Evolutionary conservation across 1,140 invertebrate species (phyloP), one percentile per base, ranked within the genome.

Genomic region (Drosophila insularis): DNA sequence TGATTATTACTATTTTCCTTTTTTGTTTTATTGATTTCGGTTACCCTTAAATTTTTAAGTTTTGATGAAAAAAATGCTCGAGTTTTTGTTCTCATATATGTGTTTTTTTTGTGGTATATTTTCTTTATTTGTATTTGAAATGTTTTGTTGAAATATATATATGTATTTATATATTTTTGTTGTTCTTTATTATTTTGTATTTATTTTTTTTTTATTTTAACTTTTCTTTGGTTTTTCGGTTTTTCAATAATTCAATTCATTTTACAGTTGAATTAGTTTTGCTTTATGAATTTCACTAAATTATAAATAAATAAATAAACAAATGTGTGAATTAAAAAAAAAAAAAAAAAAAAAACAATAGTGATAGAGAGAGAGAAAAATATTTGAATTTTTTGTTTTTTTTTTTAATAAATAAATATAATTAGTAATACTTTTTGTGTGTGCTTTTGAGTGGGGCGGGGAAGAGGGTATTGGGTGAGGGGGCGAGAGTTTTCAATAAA

Each of bases 221-320:
- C 78, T 87, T 74, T 75, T 86, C 81, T 86, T 86, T 86, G 81
- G 81, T 82, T 86, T 89, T 62, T 72, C 68, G 65, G 43, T 50
- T 50, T 78, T 68, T 69, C 19, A 68, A 39, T 69, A 75, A 59
- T 74, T 63, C 19, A 21, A 64, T 63, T 58, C 66, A 40, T 60
- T 74, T 70, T 70, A 70, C 74, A 76, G 50, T 68, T 76, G 65
- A 69, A 64, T 77, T 77, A 60, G 60, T 68, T 80, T 81, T 65
- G 50, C 64, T 68, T 62, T 75, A 61, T 68, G 69, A 73, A 75
- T 78, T 89, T 69, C 71, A 79, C 74, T 77, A 77, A 65, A 76
- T 76, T 76, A 76, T 74, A 78, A 78, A 73, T 77, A 80, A 78
- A 78, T 76, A 76, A 76, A 78, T 80, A 80, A 80, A 70, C 68